Evolutionary conservation across 2,113 vertebrate species (phyloP).

Genomic region (Perca flavescens): DNA sequence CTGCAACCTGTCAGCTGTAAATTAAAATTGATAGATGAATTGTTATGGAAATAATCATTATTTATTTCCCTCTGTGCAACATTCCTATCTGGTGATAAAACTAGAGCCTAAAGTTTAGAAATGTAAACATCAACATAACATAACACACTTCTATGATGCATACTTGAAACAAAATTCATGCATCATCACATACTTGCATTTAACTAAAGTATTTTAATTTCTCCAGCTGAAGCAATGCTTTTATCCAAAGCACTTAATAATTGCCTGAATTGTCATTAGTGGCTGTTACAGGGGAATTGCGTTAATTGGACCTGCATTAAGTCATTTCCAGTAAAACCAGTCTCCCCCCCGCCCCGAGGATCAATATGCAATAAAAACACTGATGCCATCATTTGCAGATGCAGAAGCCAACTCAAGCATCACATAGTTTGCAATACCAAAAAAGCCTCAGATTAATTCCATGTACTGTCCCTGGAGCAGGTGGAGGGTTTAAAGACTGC

Average conservation of each 20-base stretch:
- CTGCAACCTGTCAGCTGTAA: not conserved
- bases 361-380: not conserved
- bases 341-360: constrained; percentile 9
- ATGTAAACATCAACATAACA: not conserved
- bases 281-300: not conserved
- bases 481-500: constrained; percentile 5
- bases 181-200: not conserved
- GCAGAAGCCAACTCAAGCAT: constrained; percentile 2
- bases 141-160: too few relatives aligned
- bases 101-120: not conserved
- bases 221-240: not conserved
- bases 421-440: not conserved
- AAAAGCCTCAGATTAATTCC: not conserved
- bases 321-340: constrained; percentile 23
- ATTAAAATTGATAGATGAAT: not conserved
- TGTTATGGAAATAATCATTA: not conserved
- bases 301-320: not conserved
- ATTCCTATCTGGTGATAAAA: not conserved
- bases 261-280: not conserved
- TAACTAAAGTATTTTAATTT: not conserved
- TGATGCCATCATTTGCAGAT: not conserved
- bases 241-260: not conserved
- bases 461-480: not conserved
- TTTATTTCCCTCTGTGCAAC: not conserved
- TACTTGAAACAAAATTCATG: too few relatives aligned